Evolutionary conservation across 2,113 vertebrate species (phyloP).

Genomic region (Mohoua ochrocephala): DNA sequence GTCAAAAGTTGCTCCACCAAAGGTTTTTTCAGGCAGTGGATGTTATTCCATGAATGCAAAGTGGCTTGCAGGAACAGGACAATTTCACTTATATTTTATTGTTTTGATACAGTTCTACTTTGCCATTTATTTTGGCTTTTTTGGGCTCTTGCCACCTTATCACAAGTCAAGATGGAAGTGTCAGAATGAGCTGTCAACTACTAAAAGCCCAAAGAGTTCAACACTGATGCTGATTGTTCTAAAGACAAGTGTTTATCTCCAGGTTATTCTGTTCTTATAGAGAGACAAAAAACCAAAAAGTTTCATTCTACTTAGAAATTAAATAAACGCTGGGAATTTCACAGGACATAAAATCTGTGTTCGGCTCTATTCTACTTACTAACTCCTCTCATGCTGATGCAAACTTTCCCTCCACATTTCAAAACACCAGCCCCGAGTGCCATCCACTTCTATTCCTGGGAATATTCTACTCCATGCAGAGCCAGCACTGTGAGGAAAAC

Average conservation of each 20-base stretch:
- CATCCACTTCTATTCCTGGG: slow-evolving; percentile 17
- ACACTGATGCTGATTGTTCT: not conserved
- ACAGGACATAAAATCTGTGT: not conserved
- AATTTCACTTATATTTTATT: not conserved
- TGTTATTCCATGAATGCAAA: not conserved
- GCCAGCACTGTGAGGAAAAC: not conserved
- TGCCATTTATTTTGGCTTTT: not conserved
- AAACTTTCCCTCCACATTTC: not conserved
- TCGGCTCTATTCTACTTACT: not conserved
- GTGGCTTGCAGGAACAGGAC: not conserved
- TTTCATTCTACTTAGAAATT: not conserved
- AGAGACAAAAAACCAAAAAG: not conserved
- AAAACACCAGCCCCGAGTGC: not conserved
- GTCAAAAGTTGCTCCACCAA: not conserved
- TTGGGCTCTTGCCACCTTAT: not conserved
- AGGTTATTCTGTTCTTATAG: not conserved
- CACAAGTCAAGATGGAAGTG: not conserved
- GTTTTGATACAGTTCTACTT: not conserved
- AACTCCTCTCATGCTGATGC: not conserved
- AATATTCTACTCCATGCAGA: slow-evolving; percentile 5
- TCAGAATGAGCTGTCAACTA: not conserved
- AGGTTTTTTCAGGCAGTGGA: not conserved
- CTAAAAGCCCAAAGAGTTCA: not conserved
- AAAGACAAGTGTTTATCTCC: not conserved
- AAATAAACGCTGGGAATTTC: not conserved